Evolutionary conservation across 2,113 vertebrate species (phyloP), one percentile per base, ranked within the genome.

Genomic region (Thamnaconus septentrionalis): DNA sequence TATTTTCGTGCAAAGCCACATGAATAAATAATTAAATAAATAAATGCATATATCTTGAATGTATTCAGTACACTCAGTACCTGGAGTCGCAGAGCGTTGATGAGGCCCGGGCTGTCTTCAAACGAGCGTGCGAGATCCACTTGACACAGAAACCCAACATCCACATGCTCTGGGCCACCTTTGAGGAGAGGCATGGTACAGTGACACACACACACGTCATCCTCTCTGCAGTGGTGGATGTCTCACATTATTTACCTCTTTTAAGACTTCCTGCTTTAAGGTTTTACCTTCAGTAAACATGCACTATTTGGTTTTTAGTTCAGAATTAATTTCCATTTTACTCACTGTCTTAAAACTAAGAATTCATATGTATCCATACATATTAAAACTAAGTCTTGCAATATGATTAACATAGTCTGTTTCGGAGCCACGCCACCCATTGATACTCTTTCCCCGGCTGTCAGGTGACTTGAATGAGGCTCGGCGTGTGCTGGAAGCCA

Each of bases 131-230:
- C 52, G 87, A 90, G 56, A 77, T 93, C 59, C 93, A 95, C 72
- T 81, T 95, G 54, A 85, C 88, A 0, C 55, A 87, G 42, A 94
- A 92, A 51, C 92, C 92, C 73, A 93, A 86, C 84, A 90, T 94
- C 77, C 92, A 94, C 73, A 86, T 95, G 76, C 89, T 93, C 7
- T 94, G 94, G 94, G 92, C 94, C 0, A 92, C 89, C 5, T 95
- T 95, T 31, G 94, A 95, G 74, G 94, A 95, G 81, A 89, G 91
- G 53, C 93, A 94, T 3, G 94, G 94, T 95, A 72, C 53, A 86
- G 40, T 5, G 3, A 60, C 61, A 55, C 53, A 44, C 62, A 11
- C 56, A 56, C 7, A 18, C 6, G 1, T 53, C 45, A 18, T 56
- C 18, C 58, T 42, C 44, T 56, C 7, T 47, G 1, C 47, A 40